phyloP scores from a whole-genome alignment of 1,140 invertebrate species.

The Heliconius melpomene region DNA sequence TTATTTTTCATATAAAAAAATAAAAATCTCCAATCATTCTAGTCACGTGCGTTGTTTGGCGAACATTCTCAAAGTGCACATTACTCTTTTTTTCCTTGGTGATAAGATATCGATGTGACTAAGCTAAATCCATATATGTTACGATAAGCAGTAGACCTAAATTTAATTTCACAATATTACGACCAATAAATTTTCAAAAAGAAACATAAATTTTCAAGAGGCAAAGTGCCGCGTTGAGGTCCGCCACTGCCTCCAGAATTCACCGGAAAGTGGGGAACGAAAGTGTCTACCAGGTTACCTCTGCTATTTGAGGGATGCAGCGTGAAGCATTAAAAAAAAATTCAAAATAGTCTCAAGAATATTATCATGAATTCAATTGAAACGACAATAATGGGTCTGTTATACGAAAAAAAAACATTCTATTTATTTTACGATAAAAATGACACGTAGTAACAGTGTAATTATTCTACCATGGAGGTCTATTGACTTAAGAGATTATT shows the following conservation, averaged over 20 bases:
- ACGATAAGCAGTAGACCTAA: neutral
- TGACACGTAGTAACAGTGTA: neutral
- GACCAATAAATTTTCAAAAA: neutral
- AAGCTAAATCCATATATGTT: neutral
- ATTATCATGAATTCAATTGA: neutral
- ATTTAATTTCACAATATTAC: neutral
- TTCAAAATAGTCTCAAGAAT: neutral
- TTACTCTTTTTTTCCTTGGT: neutral
- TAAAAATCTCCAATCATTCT: neutral
- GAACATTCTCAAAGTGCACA: neutral
- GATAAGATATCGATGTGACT: conserved; percentile 26
- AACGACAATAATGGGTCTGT: neutral
- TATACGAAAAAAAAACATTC: neutral
- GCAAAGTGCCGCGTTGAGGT: too few species aligned
- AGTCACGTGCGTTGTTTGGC: neutral
- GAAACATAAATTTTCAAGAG: too few species aligned
- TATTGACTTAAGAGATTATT: neutral
- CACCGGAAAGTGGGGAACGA: too few species aligned
- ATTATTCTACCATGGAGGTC: neutral
- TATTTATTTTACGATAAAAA: conserved; percentile 11
- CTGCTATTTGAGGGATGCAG: too few species aligned
- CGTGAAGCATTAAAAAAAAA: too few species aligned
- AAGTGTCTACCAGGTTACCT: too few species aligned
- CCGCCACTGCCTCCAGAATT: too few species aligned
- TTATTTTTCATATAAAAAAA: neutral